Evolutionary conservation across 2,888 invertebrate species (phyloP).

Genomic region (Physocephala rufipes): DNA sequence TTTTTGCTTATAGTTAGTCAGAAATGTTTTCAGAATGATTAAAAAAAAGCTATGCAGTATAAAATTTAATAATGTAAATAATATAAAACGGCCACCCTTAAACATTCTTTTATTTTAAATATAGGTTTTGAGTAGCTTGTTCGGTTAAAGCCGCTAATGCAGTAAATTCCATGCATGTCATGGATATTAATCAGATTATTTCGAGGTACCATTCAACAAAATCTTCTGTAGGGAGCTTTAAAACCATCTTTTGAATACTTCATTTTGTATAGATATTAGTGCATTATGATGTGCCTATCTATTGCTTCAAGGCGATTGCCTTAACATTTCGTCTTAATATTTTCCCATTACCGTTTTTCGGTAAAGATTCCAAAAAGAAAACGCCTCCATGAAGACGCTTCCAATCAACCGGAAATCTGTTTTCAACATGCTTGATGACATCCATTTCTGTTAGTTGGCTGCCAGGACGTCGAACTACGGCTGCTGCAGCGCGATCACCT

Average conservation of each 20-base stretch:
- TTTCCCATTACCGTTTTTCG: slow-evolving; percentile 48
- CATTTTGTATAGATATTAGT: no score
- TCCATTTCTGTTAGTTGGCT: slow-evolving; percentile 40
- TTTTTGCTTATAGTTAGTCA: neutral
- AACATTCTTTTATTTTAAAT: neutral
- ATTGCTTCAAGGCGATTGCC: neutral
- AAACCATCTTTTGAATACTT: no score
- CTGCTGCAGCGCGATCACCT: slow-evolving; percentile 56
- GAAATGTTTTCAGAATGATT: slow-evolving; percentile 1
- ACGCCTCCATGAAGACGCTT: slow-evolving; percentile 51
- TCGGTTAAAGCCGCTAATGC: no score
- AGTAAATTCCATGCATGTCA: no score
- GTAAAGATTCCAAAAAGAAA: slow-evolving; percentile 47
- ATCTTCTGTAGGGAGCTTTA: no score
- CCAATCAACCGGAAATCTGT: slow-evolving; percentile 37
- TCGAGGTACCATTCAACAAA: no score
- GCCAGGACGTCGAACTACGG: slow-evolving; percentile 49
- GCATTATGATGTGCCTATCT: no score
- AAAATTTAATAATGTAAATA: neutral
- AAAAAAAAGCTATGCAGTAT: neutral
- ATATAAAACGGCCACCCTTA: neutral
- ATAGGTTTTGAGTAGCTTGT: no score
- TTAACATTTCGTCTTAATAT: slow-evolving; percentile 31
- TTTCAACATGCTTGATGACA: slow-evolving; percentile 48
- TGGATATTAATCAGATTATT: no score